Conservation (phyloP, 1,140 invertebrate species). For the Calephelis nemesis region DNA sequence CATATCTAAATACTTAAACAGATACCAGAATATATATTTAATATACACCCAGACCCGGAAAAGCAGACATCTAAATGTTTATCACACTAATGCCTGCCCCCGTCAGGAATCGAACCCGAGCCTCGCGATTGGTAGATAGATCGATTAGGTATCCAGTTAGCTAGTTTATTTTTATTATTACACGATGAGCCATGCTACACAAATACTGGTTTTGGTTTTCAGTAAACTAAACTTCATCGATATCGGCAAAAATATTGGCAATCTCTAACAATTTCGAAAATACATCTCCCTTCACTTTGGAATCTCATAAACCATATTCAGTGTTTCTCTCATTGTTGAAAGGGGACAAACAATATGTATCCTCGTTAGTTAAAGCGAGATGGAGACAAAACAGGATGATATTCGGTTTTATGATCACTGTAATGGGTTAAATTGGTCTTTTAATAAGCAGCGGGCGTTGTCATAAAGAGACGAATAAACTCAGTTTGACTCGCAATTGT, state of each 20-base stretch:
- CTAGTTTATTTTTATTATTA: no score
- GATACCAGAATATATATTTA: no score
- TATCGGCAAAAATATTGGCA: constrained; percentile 25
- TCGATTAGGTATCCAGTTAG: no score
- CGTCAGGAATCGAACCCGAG: no score
- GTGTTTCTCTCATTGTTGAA: constrained; percentile 41
- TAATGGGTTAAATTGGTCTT: constrained; percentile 76
- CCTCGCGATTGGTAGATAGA: no score
- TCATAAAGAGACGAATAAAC: constrained; percentile 45
- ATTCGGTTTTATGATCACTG: constrained; percentile 67
- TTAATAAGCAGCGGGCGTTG: constrained; percentile 67
- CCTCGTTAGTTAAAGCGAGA: constrained; percentile 36
- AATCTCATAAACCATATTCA: constrained; percentile 71
- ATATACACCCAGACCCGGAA: no score
- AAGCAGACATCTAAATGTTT: no score
- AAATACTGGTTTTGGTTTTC: no score
- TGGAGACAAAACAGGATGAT: constrained; percentile 64
- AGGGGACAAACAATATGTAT: constrained; percentile 36
- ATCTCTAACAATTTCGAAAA: constrained; percentile 63
- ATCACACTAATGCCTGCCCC: no score
- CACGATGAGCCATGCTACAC: no score
- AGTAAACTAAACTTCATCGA: constrained; percentile 20
- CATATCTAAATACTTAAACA: no score
- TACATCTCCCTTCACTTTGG: constrained; percentile 64
- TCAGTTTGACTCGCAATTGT: constrained; percentile 48